Evolutionary conservation across 37 sponge, comb jelly and placozoan species (phyloP), one percentile per base, ranked within the genome.

Genomic region (Bolinopsis microptera): DNA sequence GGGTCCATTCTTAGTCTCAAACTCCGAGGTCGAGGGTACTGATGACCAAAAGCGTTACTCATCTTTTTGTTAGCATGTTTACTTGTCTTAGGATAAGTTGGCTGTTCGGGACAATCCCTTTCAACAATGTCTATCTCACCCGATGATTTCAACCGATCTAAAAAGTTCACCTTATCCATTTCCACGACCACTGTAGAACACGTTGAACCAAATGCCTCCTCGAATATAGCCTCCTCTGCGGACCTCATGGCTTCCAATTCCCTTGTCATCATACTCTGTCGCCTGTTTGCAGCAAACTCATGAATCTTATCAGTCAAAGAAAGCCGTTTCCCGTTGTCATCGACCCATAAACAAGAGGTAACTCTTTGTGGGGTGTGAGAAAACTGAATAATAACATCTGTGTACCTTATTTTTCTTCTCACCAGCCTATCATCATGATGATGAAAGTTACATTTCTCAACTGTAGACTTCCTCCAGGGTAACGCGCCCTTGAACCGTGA

Each of bases 271-370:
- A 24, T 72, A 3, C 31, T 30, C 5, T 72, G 5, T n/a, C 22
- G 3, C 75, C 75, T n/a, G 5, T n/a, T 8, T 5, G 5, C 31
- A 28, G 75, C 75, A 21, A 72, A 72, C 26, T 72, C 9, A 5
- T 48, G 61, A 48, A 48, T 48, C 13, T 48, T 48, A 5, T 48
- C 61, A 48, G 61, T 72, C 31, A 28, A 28, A 72, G 75, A 28
- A 3, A 28, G 26, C 18, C 31, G 31, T 72, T 72, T 28, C 3
- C 75, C 26, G 2, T n/a, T 3, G 13, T 28, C 31, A 21, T n/a
- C 75, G n/a, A 72, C 75, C 75, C 75, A 72, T n/a, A 72, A n/a
- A 67, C 68, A 67, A 5, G 75, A 23, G 75, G 75, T 72, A 8
- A 72, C 75, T 23, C 3, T 30, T 28, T 28, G 75, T 72, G 75